A percentile compares a stretch with the other conserved stretches of the same genome.
Evolutionary conservation across 1,140 invertebrate genomes (phyloP).

Genomic region (Nasonia longicornis): DNA sequence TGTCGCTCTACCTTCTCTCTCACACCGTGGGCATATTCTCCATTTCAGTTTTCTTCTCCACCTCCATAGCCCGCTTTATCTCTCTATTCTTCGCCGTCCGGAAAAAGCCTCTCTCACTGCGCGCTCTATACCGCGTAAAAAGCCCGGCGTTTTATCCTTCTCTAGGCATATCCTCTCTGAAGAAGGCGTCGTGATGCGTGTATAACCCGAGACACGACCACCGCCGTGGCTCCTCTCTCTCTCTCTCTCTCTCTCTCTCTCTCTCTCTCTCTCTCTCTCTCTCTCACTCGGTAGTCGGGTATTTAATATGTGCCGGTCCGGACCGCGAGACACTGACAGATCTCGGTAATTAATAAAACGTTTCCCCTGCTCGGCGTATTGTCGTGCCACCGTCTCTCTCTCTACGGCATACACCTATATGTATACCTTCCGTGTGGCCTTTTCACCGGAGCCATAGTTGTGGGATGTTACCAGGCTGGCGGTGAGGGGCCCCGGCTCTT

Average conservation of each 20-base stretch:
- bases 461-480: neutral
- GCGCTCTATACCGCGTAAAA: neutral
- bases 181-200: slow-evolving; percentile 37
- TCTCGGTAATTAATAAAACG: slow-evolving; percentile 67
- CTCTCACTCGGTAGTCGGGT: slow-evolving; percentile 42
- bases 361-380: slow-evolving; percentile 59
- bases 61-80: neutral
- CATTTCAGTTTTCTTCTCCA: neutral
- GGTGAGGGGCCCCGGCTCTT: neutral
- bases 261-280: slow-evolving; percentile 12
- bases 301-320: slow-evolving; percentile 59
- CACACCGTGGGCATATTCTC: neutral
- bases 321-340: slow-evolving; percentile 62
- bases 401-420: neutral
- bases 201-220: slow-evolving; percentile 20
- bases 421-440: neutral
- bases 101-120: neutral
- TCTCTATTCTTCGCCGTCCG: neutral
- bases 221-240: slow-evolving; percentile 7
- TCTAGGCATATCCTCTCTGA: slow-evolving; percentile 15
- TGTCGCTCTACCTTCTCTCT: neutral
- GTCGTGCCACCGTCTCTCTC: slow-evolving; percentile 52
- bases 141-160: neutral
- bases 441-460: neutral
- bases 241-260: slow-evolving; percentile 3